Percentiles rank a stretch among this genome's conserved stretches.
Evolutionary conservation across 2,888 invertebrate genomes (phyloP).

Genomic region (Apamea sordens): DNA sequence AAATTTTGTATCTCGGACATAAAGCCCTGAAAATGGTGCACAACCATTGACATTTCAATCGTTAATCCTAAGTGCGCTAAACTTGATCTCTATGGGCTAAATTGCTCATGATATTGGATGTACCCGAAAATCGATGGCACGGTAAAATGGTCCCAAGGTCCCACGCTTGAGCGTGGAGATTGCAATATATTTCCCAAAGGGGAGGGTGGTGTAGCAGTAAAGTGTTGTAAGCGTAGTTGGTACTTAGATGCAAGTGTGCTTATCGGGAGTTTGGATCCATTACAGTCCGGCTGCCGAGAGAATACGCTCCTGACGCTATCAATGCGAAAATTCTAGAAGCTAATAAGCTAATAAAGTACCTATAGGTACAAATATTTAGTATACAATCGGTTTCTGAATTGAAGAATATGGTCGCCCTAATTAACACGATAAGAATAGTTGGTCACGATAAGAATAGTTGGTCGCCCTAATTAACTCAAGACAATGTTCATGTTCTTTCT

Average conservation of each 20-base stretch:
- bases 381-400: neutral
- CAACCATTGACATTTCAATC: slow-evolving; percentile 6
- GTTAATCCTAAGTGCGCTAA: too few relatives aligned
- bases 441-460: too few relatives aligned
- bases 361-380: neutral
- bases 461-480: too few relatives aligned
- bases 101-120: slow-evolving; percentile 34
- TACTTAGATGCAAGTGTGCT: neutral
- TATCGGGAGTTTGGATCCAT: neutral
- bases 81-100: neutral
- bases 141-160: neutral
- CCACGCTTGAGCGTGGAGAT: slow-evolving; percentile 5
- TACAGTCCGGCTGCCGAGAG: neutral
- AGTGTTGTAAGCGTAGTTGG: neutral
- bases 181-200: slow-evolving; percentile 21
- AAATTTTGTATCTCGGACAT: neutral
- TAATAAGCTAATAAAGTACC: neutral
- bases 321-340: neutral
- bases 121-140: slow-evolving; percentile 30
- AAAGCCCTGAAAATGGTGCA: neutral
- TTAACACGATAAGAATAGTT: too few relatives aligned
- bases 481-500: too few relatives aligned
- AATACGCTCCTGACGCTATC: neutral
- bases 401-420: too few relatives aligned
- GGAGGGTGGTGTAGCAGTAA: neutral